A percentile compares a stretch with the other conserved stretches of the same genome.
Conservation (phyloP, 1,140 invertebrate genomes). For the Lucilia sericata region DNA sequence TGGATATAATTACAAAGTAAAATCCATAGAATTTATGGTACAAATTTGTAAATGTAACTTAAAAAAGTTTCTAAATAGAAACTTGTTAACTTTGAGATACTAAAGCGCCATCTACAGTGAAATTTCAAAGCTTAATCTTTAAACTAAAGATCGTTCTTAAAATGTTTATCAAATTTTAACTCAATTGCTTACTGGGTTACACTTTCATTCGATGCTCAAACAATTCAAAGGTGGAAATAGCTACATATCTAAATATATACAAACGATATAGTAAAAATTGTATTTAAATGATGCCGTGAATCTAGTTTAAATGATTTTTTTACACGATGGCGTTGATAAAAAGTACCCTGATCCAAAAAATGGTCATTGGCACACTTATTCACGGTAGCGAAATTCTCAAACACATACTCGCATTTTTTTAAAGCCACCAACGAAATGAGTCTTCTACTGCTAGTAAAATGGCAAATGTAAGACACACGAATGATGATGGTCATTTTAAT, state of each 20-base stretch:
- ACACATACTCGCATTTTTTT: not conserved
- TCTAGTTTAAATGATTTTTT: conserved; percentile 29
- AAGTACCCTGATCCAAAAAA: conserved; percentile 34
- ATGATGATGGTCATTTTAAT: conserved; percentile 33
- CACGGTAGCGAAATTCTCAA: conserved; percentile 10
- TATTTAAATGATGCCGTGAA: conserved; percentile 18
- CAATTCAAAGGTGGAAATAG: conserved; percentile 13
- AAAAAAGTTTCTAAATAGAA: too few relatives aligned
- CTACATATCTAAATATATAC: not conserved
- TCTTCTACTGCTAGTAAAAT: not conserved
- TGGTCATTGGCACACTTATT: conserved; percentile 39
- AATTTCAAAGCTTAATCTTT: too few relatives aligned
- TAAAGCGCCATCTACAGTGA: too few relatives aligned
- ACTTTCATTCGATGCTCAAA: not conserved
- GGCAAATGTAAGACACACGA: not conserved
- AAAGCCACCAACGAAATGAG: not conserved
- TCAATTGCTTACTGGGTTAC: not conserved
- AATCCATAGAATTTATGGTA: too few relatives aligned
- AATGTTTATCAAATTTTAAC: not conserved
- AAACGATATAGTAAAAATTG: not conserved
- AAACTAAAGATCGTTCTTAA: too few relatives aligned
- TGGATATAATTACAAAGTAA: too few relatives aligned
- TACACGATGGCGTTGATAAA: not conserved
- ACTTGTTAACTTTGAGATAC: too few relatives aligned
- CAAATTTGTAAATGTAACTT: too few relatives aligned